A percentile compares a stretch with the other conserved stretches of the same genome.
Evolutionary conservation across 2,888 invertebrate species (phyloP).

Genomic region (Operophtera brumata): DNA sequence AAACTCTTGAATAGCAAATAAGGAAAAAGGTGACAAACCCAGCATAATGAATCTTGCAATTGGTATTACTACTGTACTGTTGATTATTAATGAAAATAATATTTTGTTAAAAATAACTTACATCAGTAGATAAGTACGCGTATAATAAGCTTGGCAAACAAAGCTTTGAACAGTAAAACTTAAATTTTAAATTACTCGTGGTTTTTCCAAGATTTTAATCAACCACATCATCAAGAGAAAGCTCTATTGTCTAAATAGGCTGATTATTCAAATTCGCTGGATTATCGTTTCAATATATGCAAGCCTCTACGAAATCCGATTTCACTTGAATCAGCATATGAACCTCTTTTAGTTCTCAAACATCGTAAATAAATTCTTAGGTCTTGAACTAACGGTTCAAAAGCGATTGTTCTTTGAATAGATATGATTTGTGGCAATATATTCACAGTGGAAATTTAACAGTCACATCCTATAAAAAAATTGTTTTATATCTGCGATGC

Average conservation of each 20-base stretch:
- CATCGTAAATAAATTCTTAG: background rate
- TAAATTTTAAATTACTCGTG: too few species aligned
- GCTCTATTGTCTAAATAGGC: conserved; percentile 26
- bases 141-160: conserved; percentile 5
- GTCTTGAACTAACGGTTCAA: background rate
- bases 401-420: background rate
- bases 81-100: too few species aligned
- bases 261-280: conserved; percentile 26
- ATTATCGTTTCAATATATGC: conserved; percentile 24
- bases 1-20: background rate
- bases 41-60: too few species aligned
- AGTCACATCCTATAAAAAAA: conserved; percentile 7
- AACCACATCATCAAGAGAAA: conserved; percentile 25
- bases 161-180: conserved; percentile 10
- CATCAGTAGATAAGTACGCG: background rate
- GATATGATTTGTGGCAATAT: conserved; percentile 4
- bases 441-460: conserved; percentile 17
- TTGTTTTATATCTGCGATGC: conserved; percentile 8
- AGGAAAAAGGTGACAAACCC: background rate
- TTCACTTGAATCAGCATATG: conserved; percentile 23
- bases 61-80: too few species aligned
- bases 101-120: too few species aligned
- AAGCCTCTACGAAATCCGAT: conserved; percentile 23
- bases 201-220: conserved; percentile 14
- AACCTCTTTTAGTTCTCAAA: conserved; percentile 4